Conservation (phyloP, 2,888 invertebrate species). For the Autographa gamma region DNA sequence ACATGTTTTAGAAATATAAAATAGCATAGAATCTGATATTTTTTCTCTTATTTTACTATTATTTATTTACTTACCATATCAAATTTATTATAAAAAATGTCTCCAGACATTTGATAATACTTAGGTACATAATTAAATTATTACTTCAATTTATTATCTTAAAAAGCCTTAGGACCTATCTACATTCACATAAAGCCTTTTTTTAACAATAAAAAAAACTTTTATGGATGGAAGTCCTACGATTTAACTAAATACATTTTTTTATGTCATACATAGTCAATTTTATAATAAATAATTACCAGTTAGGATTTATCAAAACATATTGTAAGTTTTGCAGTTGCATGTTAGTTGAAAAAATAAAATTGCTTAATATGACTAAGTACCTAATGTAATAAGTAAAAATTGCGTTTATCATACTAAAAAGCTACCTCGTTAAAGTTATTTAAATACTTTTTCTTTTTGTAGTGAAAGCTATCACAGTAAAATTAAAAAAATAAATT, state of each 20-base stretch:
- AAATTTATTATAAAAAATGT: slow-evolving; percentile 24
- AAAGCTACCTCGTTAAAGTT: neutral
- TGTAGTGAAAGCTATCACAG: neutral
- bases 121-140: neutral
- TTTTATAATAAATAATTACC: neutral
- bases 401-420: neutral
- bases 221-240: neutral
- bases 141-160: neutral
- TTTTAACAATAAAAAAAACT: neutral
- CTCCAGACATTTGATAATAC: slow-evolving; percentile 19
- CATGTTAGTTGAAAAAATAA: neutral
- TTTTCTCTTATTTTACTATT: slow-evolving; percentile 30
- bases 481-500: slow-evolving; percentile 15
- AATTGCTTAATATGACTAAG: neutral
- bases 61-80: slow-evolving; percentile 39
- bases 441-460: neutral
- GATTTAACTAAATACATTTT: neutral
- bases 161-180: neutral
- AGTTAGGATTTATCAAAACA: neutral
- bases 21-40: slow-evolving; percentile 45
- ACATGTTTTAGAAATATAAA: slow-evolving; percentile 54
- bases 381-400: neutral
- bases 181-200: neutral
- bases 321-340: neutral
- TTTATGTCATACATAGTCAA: neutral